phyloP scores from a whole-genome alignment of 2,888 invertebrate genomes.

The Tipula vernalis region DNA sequence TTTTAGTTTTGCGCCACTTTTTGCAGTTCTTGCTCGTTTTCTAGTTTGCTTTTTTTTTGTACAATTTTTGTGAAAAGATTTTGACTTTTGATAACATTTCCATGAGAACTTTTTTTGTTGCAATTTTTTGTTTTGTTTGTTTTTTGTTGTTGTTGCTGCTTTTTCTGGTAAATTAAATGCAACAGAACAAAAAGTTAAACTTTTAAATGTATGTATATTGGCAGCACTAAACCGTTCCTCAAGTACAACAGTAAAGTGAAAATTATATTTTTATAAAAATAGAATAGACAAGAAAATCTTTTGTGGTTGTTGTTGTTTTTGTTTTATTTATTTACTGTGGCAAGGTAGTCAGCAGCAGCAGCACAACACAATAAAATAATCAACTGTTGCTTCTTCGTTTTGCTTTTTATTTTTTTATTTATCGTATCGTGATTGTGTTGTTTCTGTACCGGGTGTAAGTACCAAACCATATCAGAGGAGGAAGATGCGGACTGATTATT shows the following conservation, averaged over 20 bases:
- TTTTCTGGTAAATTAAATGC: not conserved
- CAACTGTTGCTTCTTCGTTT: not conserved
- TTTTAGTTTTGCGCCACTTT: not conserved
- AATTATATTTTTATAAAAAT: not conserved
- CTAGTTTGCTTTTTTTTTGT: not conserved
- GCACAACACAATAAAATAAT: not conserved
- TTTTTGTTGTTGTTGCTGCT: not conserved
- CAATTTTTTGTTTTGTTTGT: not conserved
- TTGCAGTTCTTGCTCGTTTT: not conserved
- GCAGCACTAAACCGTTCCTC: not conserved
- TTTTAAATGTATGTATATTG: not conserved
- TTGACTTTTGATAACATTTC: not conserved
- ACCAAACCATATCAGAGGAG: not conserved
- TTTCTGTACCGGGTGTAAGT: not conserved
- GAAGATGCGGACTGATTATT: not conserved
- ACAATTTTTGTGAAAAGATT: not conserved
- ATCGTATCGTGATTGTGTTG: not conserved
- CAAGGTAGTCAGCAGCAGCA: not conserved
- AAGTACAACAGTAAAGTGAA: not conserved
- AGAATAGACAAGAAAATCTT: not conserved
- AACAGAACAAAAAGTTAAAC: not conserved
- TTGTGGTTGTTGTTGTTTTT: not conserved
- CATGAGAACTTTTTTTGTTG: conserved; percentile 1
- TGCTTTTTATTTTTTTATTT: not conserved
- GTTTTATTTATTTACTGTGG: not conserved